Percentiles rank a stretch among this genome's conserved stretches.
Conservation (phyloP, 2,113 vertebrate species). For the Misgurnus anguillicaudatus region DNA sequence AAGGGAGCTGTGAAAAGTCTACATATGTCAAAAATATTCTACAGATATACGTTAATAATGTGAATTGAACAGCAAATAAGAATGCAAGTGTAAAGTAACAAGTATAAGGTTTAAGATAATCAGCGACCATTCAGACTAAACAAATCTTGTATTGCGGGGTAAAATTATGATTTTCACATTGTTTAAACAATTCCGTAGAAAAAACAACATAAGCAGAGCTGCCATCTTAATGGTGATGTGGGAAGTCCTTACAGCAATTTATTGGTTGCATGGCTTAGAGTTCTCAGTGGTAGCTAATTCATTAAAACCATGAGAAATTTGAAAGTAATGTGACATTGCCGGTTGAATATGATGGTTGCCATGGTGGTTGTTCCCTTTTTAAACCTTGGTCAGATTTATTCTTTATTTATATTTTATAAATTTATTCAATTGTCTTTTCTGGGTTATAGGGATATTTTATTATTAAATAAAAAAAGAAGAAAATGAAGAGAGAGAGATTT, state of each 20-base stretch:
- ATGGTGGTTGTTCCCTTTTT: background rate
- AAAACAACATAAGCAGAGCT: background rate
- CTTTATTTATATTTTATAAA: too few species aligned
- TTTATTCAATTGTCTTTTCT: too few species aligned
- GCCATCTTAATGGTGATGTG: background rate
- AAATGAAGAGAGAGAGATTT: too few species aligned
- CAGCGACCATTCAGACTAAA: too few species aligned
- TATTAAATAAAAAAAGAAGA: too few species aligned
- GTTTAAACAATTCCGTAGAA: background rate
- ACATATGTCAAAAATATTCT: too few species aligned
- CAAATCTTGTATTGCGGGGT: background rate
- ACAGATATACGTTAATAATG: background rate
- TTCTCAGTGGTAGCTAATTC: background rate
- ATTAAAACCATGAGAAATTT: background rate
- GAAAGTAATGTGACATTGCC: too few species aligned
- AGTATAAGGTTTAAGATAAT: too few species aligned
- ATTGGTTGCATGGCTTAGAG: background rate
- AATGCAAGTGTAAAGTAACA: too few species aligned
- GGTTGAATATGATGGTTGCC: background rate
- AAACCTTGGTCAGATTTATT: too few species aligned
- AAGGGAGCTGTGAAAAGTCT: background rate
- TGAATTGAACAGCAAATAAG: background rate
- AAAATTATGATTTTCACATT: background rate
- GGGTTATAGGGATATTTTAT: background rate
- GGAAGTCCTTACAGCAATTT: background rate